A percentile compares a stretch with the other conserved stretches of the same genome.
Evolutionary conservation across 2,888 invertebrate species (phyloP).

Genomic region (Drosophila kokeensis): DNA sequence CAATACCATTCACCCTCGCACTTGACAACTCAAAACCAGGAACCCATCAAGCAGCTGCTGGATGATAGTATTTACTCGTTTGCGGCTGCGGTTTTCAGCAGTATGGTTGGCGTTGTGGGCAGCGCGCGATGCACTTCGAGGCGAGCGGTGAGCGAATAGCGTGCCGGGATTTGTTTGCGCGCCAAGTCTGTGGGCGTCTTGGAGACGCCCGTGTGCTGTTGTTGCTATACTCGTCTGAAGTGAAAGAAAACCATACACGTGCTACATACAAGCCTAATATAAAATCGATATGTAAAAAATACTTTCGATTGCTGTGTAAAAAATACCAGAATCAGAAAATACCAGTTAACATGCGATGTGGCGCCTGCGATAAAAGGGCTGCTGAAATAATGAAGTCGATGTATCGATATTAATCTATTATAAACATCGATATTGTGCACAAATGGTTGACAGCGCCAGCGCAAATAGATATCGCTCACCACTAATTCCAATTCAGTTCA

Average conservation of each 20-base stretch:
- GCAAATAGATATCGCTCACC: conserved; percentile 31
- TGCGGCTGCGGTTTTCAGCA: no score
- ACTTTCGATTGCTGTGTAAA: neutral
- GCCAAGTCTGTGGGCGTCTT: no score
- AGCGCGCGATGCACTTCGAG: no score
- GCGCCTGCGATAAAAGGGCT: neutral
- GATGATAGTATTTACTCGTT: no score
- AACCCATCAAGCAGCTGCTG: no score
- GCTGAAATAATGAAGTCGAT: neutral
- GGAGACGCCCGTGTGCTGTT: no score
- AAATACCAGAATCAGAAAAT: neutral
- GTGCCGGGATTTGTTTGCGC: no score
- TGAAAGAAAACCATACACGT: no score
- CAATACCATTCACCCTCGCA: conserved; percentile 96
- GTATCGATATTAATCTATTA: conserved; percentile 2
- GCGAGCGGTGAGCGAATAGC: no score
- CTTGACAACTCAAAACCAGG: no score
- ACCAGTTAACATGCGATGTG: neutral
- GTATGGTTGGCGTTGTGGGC: no score
- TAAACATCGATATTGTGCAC: conserved; percentile 1
- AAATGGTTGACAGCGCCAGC: conserved; percentile 1
- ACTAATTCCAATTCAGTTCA: conserved; percentile 50
- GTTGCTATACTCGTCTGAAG: no score
- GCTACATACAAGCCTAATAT: neutral
- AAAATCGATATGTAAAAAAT: neutral